phyloP scores from a whole-genome alignment of 2,797 vertebrate species.

The Benthosema pterotum region DNA sequence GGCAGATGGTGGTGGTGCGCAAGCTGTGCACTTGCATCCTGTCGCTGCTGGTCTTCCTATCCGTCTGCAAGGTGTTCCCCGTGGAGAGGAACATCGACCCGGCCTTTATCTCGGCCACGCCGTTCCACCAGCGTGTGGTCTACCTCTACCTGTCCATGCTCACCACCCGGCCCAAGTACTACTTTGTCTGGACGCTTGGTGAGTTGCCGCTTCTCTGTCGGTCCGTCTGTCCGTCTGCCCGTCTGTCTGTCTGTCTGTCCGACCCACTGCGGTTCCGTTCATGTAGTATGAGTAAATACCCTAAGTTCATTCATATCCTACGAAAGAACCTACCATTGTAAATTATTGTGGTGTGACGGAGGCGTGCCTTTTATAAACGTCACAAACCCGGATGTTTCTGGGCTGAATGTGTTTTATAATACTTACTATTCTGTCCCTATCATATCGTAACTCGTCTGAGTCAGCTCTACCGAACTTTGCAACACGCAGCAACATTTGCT shows the following conservation, averaged over 20 bases:
- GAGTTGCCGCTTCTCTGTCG: conserved; percentile 63
- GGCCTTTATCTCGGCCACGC: conserved; percentile 85
- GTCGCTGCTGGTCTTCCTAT: conserved; percentile 89
- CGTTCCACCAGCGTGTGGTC: conserved; percentile 83
- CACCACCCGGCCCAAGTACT: conserved; percentile 95
- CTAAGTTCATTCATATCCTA: no score
- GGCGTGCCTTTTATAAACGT: no score
- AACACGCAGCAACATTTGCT: no score
- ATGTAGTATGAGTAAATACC: no score
- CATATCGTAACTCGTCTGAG: no score
- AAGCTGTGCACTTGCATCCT: conserved; percentile 89
- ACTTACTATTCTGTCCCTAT: no score
- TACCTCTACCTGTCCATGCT: conserved; percentile 91
- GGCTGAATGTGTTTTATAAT: no score
- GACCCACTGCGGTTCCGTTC: no score
- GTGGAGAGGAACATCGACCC: conserved; percentile 91
- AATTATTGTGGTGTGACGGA: no score
- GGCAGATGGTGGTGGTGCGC: conserved; percentile 84
- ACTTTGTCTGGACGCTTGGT: conserved; percentile 96
- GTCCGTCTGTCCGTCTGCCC: background rate
- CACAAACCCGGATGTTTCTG: no score
- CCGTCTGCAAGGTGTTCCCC: conserved; percentile 85
- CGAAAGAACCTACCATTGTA: no score
- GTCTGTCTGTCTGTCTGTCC: background rate
- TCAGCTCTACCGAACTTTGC: no score